phyloP scores from a whole-genome alignment of 2,113 vertebrate species.

The Morone saxatilis region DNA sequence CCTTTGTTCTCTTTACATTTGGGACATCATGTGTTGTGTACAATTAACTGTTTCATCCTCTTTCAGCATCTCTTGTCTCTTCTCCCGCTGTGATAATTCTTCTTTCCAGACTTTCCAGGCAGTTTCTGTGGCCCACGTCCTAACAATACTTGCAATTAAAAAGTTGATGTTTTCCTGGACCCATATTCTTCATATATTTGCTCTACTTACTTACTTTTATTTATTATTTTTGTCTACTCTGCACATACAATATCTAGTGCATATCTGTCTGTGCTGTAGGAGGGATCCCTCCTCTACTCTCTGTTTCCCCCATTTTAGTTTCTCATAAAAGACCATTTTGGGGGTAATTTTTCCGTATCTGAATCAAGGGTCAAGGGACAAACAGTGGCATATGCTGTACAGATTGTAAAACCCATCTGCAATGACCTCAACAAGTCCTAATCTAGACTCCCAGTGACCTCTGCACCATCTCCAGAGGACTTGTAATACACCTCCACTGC shows the following conservation, averaged over 20 bases:
- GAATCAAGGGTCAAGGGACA: not conserved
- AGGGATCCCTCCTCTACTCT: not conserved
- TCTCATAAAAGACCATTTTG: not conserved
- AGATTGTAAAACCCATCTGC: not conserved
- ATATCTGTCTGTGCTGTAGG: not conserved
- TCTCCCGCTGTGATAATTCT: not conserved
- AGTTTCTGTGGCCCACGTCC: not conserved
- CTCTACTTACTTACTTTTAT: too few relatives aligned
- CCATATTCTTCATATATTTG: not conserved
- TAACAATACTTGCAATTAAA: not conserved
- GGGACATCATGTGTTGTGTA: not conserved
- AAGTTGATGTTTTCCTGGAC: not conserved
- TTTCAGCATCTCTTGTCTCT: not conserved
- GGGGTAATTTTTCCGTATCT: not conserved
- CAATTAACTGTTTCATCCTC: not conserved
- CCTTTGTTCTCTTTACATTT: too few relatives aligned
- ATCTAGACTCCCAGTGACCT: constrained; percentile 1
- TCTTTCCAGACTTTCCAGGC: not conserved
- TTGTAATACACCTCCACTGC: not conserved
- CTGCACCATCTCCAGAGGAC: not conserved
- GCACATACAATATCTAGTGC: not conserved
- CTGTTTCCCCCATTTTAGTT: not conserved
- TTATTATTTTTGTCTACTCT: too few relatives aligned
- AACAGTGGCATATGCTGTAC: not conserved
- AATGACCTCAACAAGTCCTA: not conserved